phyloP scores from a whole-genome alignment of 2,797 vertebrate species.

The Okamejei kenojei region DNA sequence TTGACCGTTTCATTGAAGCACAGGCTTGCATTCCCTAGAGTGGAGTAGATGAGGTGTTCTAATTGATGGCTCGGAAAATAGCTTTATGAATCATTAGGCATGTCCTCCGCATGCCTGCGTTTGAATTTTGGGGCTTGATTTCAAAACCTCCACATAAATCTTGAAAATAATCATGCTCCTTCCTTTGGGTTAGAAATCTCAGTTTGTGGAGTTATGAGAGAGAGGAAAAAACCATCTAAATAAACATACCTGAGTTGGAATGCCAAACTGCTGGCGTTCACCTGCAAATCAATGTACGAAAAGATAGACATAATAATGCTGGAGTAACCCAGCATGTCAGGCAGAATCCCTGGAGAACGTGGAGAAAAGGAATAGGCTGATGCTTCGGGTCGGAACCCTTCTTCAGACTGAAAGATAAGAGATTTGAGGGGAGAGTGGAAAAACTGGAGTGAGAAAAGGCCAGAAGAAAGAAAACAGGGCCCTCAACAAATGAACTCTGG shows the following conservation, averaged over 20 bases:
- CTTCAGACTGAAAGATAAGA: too few species aligned
- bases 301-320: too few species aligned
- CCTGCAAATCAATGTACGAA: neutral
- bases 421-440: too few species aligned
- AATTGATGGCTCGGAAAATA: neutral
- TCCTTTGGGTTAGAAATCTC: neutral
- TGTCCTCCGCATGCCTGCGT: neutral
- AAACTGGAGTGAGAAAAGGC: too few species aligned
- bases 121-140: neutral
- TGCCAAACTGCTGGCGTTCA: neutral
- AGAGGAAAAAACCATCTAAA: neutral
- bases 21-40: neutral
- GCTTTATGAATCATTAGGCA: neutral
- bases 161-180: neutral
- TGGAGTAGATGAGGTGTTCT: neutral
- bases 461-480: too few species aligned
- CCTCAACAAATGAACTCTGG: too few species aligned
- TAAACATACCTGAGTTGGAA: neutral
- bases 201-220: neutral
- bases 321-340: too few species aligned
- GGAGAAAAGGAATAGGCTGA: too few species aligned
- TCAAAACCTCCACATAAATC: neutral
- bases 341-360: too few species aligned
- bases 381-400: too few species aligned
- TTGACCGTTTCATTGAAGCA: neutral